Base-by-base conservation (phyloP, 2,113 vertebrate species). In the Pionites leucogaster region DNA sequence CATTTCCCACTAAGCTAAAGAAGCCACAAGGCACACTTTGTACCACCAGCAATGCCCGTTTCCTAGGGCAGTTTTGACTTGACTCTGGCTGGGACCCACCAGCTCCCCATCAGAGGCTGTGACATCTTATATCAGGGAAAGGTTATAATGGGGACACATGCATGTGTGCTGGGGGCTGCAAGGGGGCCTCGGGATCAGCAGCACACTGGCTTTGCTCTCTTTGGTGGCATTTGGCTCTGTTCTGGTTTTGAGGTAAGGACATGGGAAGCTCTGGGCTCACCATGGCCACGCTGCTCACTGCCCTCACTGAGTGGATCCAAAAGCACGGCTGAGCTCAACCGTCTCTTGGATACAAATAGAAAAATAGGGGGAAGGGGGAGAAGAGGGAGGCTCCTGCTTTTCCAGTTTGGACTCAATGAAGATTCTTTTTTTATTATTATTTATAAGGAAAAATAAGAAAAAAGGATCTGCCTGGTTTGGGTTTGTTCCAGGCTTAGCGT, bases 251-350 rank as follows among this genome's bases (percentile, higher is more conserved):
- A 74, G 10, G 12, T 69, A 52, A 86, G 41, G 52, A 60, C 7
- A 9, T 0, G 2, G 17, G 41, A 88, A 89, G 78, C n/a, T 31
- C 44, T 0, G 1, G 16, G 60, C 14, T 50, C 8, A 3, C 33
- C 1, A 2, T 47, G 44, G 41, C 17, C 55, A 12, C 0, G 3
- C 60, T 33, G 77, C 69, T 64, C 50, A 15, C 53, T 42, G 55
- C 50, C 86, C 65, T 78, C 0, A 0, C 55, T 49, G 86, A 74
- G 46, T 9, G 35, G 39, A 17, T 70, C 37, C 41, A 41, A 42
- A 39, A 39, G 76, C 69, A 86, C 53, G 24, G 60, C 24, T 52
- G 59, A 74, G 60, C 31, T 79, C 69, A 70, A 4, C 9, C 25
- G 25, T 75, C 0, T 1, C 41, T 72, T 0, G 1, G 37, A 63